Conservation (phyloP, 1,140 invertebrate species). For the Telenomus remus region DNA sequence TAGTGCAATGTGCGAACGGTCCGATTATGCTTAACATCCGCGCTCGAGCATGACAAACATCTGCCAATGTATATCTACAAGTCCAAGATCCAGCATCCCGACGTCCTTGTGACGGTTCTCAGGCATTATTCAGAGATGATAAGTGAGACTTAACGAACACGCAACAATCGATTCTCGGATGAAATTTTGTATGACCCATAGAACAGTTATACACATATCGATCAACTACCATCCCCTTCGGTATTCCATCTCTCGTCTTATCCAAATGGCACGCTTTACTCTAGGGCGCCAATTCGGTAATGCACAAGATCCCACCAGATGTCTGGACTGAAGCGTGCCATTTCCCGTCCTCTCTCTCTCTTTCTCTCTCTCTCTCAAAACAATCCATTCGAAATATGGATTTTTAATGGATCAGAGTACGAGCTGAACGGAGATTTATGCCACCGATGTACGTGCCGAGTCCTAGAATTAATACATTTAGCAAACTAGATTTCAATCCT, state of each 20-base stretch:
- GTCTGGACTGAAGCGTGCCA: neutral
- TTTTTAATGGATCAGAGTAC: neutral
- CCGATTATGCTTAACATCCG: conserved; percentile 40
- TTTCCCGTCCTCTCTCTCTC: too few relatives aligned
- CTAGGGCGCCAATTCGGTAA: conserved; percentile 8
- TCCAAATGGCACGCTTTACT: conserved; percentile 3
- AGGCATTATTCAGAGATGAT: conserved; percentile 29
- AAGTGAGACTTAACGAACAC: conserved; percentile 7
- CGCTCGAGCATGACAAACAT: conserved; percentile 38
- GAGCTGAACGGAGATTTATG: neutral
- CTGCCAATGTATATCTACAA: conserved; percentile 37
- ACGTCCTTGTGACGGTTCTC: conserved; percentile 40
- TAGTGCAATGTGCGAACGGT: conserved; percentile 35
- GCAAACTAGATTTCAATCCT: too few relatives aligned
- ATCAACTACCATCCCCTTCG: conserved; percentile 2
- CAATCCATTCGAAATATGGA: neutral
- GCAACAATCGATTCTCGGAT: conserved; percentile 23
- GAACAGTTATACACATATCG: conserved; percentile 16
- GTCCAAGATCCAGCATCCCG: conserved; percentile 20
- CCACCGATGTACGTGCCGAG: too few relatives aligned
- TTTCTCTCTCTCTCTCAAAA: neutral
- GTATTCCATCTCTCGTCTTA: neutral
- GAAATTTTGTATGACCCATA: neutral
- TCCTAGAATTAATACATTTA: too few relatives aligned
- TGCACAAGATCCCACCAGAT: conserved; percentile 1